These are phyloP conservation scores for Micromesistius poutassou DNA, from an alignment of 2,797 vertebrate genomes.

Conservation along the genomic window DNA sequence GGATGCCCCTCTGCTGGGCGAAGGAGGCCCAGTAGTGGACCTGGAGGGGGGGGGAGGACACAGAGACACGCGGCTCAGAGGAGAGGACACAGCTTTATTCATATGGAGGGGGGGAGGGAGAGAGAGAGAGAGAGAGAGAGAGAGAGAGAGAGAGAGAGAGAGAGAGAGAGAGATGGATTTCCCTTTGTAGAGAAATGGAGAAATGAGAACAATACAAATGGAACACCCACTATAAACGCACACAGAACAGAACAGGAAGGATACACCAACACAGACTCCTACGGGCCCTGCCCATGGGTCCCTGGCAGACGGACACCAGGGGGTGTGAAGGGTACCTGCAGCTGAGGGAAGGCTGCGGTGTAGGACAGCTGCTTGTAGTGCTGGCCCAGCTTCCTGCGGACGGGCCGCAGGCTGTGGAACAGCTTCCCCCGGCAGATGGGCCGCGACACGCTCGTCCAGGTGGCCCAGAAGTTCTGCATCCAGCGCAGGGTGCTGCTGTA, in stretches of 20 bases:
- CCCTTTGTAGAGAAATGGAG: not conserved
- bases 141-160: not conserved
- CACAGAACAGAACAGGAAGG: not conserved
- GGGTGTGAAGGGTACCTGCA: slow-evolving; percentile 75
- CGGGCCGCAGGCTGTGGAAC: slow-evolving; percentile 89
- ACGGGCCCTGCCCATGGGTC: not conserved
- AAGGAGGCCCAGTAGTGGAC: slow-evolving; percentile 99
- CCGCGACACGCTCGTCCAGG: slow-evolving; percentile 90
- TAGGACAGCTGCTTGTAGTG: slow-evolving; percentile 97
- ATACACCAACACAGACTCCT: no score
- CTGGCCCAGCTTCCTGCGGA: slow-evolving; percentile 94
- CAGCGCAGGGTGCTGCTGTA: slow-evolving; percentile 98
- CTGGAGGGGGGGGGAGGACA: slow-evolving; percentile 55
- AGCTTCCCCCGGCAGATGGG: slow-evolving; percentile 96
- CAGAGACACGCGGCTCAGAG: not conserved
- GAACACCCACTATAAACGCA: not conserved
- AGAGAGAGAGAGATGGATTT: not conserved
- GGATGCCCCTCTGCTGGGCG: slow-evolving; percentile 94
- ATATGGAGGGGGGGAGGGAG: not conserved
- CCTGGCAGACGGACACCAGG: slow-evolving; percentile 10
- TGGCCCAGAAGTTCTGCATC: slow-evolving; percentile 99
- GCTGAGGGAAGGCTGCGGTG: slow-evolving; percentile 87
- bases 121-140: not conserved
- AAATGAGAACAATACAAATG: not conserved
- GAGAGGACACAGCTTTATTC: not conserved